A percentile compares a stretch with the other conserved stretches of the same genome.
Conservation (phyloP, 2,888 invertebrate species). For the Pomacea canaliculata region DNA sequence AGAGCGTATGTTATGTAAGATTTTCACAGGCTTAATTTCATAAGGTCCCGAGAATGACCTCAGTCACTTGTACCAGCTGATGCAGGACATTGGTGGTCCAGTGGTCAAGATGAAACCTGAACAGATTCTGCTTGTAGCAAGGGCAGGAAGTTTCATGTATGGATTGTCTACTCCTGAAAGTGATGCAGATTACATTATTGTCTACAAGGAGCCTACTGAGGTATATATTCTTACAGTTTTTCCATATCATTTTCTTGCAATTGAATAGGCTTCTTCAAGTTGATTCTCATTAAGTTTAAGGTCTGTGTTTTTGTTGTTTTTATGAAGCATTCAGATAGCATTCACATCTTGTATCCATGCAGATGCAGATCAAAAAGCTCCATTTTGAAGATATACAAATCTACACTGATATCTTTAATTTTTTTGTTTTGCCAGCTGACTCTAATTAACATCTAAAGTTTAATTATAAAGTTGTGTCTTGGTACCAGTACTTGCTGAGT, state of each 20-base stretch:
- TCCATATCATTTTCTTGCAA: too few relatives aligned
- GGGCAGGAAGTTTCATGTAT: conserved; percentile 65
- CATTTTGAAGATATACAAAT: too few relatives aligned
- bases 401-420: too few relatives aligned
- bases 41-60: neutral
- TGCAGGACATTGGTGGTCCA: conserved; percentile 58
- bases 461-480: too few relatives aligned
- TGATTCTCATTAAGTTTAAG: neutral
- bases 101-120: conserved; percentile 49
- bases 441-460: too few relatives aligned
- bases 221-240: conserved; percentile 29
- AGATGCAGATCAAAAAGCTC: too few relatives aligned
- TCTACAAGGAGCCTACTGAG: conserved; percentile 55
- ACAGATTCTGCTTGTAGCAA: conserved; percentile 58
- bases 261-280: neutral
- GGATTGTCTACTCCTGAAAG: conserved; percentile 57
- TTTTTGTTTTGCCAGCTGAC: too few relatives aligned
- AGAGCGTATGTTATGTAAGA: too few relatives aligned
- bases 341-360: too few relatives aligned
- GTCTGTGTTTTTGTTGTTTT: too few relatives aligned
- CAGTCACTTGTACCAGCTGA: conserved; percentile 30
- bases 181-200: conserved; percentile 62
- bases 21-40: too few relatives aligned
- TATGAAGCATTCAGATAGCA: too few relatives aligned
- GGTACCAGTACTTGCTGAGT: conserved; percentile 44